These are phyloP conservation scores for Ara ararauna DNA, from an alignment of 2,797 vertebrate genomes.

Conservation along the genomic window DNA sequence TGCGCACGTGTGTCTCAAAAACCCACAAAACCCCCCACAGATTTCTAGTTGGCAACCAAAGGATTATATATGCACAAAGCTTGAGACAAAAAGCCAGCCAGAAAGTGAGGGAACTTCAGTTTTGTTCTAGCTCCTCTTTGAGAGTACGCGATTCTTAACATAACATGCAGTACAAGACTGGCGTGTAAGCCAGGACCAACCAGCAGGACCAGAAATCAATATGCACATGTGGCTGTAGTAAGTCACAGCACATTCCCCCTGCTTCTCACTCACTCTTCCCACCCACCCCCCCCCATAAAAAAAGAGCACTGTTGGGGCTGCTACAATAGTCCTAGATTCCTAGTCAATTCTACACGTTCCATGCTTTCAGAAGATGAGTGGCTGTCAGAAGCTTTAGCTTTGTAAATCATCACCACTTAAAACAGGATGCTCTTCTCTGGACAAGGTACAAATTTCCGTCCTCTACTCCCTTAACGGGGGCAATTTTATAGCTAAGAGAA, in stretches of 20 bases:
- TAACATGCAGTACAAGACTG: not conserved
- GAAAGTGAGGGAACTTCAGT: not conserved
- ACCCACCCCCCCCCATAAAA: too few species aligned
- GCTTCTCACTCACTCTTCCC: rapidly evolving
- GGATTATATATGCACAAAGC: not conserved
- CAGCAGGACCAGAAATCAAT: not conserved
- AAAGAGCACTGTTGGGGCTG: not conserved
- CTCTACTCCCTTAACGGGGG: not conserved
- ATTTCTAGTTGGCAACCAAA: not conserved
- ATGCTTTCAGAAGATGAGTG: not conserved
- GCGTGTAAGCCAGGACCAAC: not conserved
- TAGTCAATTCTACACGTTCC: not conserved
- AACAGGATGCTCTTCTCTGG: not conserved
- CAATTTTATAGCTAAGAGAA: not conserved
- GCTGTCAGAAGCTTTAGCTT: not conserved
- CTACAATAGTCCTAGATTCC: not conserved
- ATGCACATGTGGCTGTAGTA: not conserved
- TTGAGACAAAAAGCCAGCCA: not conserved
- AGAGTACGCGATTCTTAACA: not conserved
- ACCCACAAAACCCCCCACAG: not conserved
- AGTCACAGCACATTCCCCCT: not conserved
- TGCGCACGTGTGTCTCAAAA: not conserved
- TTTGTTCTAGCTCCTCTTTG: not conserved
- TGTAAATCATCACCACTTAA: not conserved
- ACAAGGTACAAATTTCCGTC: not conserved